phyloP scores from a whole-genome alignment of 1,140 invertebrate species.

The Hypsibius dujardini region DNA sequence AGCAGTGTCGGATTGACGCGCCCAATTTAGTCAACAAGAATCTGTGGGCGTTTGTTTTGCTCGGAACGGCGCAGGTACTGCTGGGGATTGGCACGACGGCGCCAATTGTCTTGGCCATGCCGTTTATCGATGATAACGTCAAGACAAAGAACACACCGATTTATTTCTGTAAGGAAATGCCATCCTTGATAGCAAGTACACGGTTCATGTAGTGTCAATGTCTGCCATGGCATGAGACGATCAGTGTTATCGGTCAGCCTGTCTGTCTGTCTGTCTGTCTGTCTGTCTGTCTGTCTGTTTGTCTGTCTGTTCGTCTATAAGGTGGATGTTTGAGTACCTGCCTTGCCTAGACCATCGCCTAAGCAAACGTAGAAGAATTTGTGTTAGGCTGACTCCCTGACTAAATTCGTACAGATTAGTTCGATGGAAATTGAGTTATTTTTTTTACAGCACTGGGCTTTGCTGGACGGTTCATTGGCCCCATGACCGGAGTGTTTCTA shows the following conservation, averaged over 20 bases:
- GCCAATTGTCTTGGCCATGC: slow-evolving; percentile 8
- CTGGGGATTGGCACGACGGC: slow-evolving; percentile 11
- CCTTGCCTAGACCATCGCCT: too few species aligned
- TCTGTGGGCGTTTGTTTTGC: not conserved
- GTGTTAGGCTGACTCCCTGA: too few species aligned
- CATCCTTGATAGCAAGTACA: too few species aligned
- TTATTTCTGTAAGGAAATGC: not conserved
- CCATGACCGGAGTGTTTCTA: not conserved
- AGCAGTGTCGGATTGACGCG: not conserved
- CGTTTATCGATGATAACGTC: slow-evolving; percentile 14
- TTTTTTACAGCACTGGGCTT: slow-evolving; percentile 1
- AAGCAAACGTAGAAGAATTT: too few species aligned
- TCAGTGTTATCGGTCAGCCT: too few species aligned
- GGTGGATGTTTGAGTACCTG: too few species aligned
- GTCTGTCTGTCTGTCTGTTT: too few species aligned
- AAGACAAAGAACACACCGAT: slow-evolving; percentile 14
- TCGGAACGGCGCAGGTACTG: not conserved
- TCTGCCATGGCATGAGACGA: too few species aligned
- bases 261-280: too few species aligned
- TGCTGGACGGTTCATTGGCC: slow-evolving; percentile 9
- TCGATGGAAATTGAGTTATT: not conserved
- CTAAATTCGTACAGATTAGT: too few species aligned
- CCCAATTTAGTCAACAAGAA: slow-evolving; percentile 7
- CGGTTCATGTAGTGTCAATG: too few species aligned
- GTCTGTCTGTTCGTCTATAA: too few species aligned